Base-by-base conservation (phyloP, 2,888 invertebrate genomes). In the Thumatha senex region DNA sequence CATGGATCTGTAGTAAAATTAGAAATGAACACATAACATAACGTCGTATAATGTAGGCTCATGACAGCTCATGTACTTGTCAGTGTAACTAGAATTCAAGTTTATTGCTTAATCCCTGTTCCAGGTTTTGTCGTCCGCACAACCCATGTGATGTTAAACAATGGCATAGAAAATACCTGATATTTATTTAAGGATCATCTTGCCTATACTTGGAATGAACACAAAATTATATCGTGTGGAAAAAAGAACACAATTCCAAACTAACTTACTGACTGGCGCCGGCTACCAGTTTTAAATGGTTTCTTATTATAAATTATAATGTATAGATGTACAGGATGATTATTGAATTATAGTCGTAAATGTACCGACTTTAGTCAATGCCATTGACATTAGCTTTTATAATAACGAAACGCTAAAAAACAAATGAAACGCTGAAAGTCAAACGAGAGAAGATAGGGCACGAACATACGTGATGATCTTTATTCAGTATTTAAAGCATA, bases 221-320 rank as follows among this genome's bases (percentile, higher is more conserved):
- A 39, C 48, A 40, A 46, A 42, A 34, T 12, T 8, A 39, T 14
- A 44, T 44, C 44, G 9, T 10, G 7, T 7, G 7, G 9, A 24
- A 24, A 56, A 46, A 49, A 44, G 56, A 51, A 50, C 46, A 51
- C 10, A 39, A 48, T 51, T 33, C n/a, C 48, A 52, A 57, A 51
- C 48, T 38, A 48, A 56, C 57, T 58, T 56, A 51, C 33, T 48
- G 40, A 47, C 54, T 66, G 67, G 70, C 70, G 67, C 67, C 69
- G 41, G 46, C 54, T 63, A 56, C 69, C 53, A 54, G 69, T 69
- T 66, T 45, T 44, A 18, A 59, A 43, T 42, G 47, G 46, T 39
- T 46, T 40, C 40, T 48, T 40, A 34, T 39, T 48, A 49, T n/a
- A n/a, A n/a, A n/a, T 40, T 54, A 48, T 46, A 42, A 47, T 43